Conservation (phyloP, 2,888 invertebrate genomes). For the Hirtodrosophila histrioides region DNA sequence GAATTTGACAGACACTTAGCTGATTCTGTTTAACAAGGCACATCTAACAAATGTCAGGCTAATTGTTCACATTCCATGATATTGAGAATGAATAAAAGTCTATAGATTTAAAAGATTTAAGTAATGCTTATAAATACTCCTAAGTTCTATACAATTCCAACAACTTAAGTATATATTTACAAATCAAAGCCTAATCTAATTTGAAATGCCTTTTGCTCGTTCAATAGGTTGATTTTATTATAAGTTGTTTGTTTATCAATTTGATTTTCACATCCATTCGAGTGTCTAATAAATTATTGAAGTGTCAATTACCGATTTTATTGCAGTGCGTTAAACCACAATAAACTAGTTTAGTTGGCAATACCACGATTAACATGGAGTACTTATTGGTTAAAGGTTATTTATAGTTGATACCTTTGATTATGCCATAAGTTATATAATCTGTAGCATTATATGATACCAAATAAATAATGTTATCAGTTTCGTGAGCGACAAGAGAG, state of each 20-base stretch:
- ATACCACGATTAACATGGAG: not conserved
- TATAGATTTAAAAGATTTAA: not conserved
- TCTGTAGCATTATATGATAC: no score
- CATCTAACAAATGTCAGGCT: not conserved
- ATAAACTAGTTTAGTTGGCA: slow-evolving; percentile 7
- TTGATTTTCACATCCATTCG: slow-evolving; percentile 20
- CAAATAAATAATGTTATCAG: no score
- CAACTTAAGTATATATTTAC: no score
- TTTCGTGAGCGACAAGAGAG: no score
- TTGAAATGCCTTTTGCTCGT: no score
- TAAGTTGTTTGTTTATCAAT: not conserved
- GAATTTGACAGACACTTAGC: slow-evolving; percentile 5
- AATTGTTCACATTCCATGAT: slow-evolving; percentile 4
- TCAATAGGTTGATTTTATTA: no score
- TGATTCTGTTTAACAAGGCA: slow-evolving; percentile 1
- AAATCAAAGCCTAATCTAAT: no score
- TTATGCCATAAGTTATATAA: no score
- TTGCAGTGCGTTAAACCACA: slow-evolving; percentile 1
- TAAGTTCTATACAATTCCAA: no score
- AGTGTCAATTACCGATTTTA: slow-evolving; percentile 31
- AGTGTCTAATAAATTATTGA: slow-evolving; percentile 23
- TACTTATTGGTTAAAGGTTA: not conserved
- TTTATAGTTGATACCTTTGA: not conserved
- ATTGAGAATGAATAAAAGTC: slow-evolving; percentile 7
- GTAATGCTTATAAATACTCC: no score